Conservation (phyloP, 2,113 vertebrate species). For the Glareola pratincola region DNA sequence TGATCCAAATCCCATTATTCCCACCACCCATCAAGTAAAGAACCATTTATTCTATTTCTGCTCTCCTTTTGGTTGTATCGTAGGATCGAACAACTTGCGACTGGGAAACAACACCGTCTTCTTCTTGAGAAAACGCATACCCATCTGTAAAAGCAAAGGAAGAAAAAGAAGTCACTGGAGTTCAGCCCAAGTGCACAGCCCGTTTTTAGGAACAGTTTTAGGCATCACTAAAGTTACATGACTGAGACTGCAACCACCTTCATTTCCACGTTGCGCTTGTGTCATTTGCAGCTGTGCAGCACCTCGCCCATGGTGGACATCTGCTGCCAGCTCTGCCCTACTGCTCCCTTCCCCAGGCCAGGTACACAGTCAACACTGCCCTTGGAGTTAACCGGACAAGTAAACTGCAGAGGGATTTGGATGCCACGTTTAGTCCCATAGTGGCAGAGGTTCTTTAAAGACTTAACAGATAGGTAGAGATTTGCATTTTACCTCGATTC, state of each 20-base stretch:
- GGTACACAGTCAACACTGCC: not conserved
- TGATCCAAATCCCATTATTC: slow-evolving; percentile 47
- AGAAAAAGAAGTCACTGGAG: not conserved
- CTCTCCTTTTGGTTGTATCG: slow-evolving; percentile 90
- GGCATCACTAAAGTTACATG: not conserved
- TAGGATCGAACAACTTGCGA: slow-evolving; percentile 95
- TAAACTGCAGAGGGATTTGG: not conserved
- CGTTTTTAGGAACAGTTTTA: not conserved
- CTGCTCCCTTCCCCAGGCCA: not conserved
- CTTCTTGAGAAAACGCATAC: slow-evolving; percentile 98
- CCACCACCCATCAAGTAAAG: not conserved
- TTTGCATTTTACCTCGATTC: not conserved
- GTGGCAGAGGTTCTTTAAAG: not conserved
- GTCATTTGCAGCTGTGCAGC: not conserved
- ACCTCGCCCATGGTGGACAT: rapidly evolving
- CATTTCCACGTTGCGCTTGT: not conserved
- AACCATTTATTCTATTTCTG: slow-evolving; percentile 80
- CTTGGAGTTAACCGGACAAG: not conserved
- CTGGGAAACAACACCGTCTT: slow-evolving; percentile 95
- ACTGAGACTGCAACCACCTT: not conserved
- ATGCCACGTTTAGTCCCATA: not conserved
- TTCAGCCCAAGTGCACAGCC: not conserved
- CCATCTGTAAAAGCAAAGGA: slow-evolving; percentile 81
- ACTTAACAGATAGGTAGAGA: not conserved
- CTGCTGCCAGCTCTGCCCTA: not conserved